Percentiles rank a stretch among this genome's conserved stretches.
These are phyloP conservation scores for Hipposideros armiger DNA, from an alignment of 2,113 vertebrate genomes.

Conservation along the genomic window DNA sequence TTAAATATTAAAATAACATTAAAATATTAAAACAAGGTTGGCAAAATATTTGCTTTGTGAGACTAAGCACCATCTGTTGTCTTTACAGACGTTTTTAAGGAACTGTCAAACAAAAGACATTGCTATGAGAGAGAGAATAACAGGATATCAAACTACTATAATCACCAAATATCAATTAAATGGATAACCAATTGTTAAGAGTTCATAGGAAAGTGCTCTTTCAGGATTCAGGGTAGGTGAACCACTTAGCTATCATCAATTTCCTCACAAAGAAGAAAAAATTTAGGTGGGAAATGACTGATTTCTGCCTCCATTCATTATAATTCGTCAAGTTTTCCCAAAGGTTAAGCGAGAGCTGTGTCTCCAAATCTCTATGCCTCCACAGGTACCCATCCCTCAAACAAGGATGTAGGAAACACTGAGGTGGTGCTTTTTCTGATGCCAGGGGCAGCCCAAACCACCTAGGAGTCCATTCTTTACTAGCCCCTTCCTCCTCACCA, in stretches of 20 bases:
- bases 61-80: background rate
- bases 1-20: constrained; percentile 50
- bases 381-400: background rate
- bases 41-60: constrained; percentile 2
- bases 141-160: constrained; percentile 9
- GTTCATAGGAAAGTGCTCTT: constrained; percentile 1
- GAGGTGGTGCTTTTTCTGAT: background rate
- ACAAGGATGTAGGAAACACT: background rate
- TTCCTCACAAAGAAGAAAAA: constrained; percentile 35
- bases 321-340: constrained; percentile 5
- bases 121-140: background rate
- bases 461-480: background rate
- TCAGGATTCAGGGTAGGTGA: constrained; percentile 32
- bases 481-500: background rate
- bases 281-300: background rate
- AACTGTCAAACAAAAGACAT: background rate
- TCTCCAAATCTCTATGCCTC: background rate
- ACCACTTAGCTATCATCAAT: background rate
- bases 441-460: background rate
- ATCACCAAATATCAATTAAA: constrained; percentile 48
- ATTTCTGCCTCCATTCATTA: constrained; percentile 31
- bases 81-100: constrained; percentile 30
- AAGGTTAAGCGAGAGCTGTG: background rate
- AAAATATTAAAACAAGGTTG: constrained; percentile 17
- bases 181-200: constrained; percentile 22